Base-by-base conservation (phyloP, 2,797 vertebrate genomes). In the Tadarida brasiliensis region DNA sequence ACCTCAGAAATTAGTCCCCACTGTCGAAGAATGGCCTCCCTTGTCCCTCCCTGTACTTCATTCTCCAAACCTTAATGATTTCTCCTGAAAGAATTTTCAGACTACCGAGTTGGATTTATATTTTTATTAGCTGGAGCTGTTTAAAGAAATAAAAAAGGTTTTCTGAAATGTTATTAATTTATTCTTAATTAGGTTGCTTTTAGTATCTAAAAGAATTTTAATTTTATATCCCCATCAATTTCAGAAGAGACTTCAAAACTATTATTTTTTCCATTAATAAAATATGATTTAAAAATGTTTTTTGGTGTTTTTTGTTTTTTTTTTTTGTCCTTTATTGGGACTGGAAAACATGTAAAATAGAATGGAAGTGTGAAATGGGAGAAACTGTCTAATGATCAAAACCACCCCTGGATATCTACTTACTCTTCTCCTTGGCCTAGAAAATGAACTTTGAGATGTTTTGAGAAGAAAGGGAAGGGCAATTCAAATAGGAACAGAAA, bases 81-180 rank as follows among this genome's bases (percentile, higher is more conserved):
- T 70, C 56, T 47, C 19, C 35, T 91, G 63, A 70, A 93, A 80
- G 22, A 71, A 61, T 59, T 67, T 65, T 80, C 26, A 57, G n/a
- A 12, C 16, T 57, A 33, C n/a, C 70, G 35, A 22, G 49, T 73
- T 70, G 33, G 93, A 91, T 87, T 82, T 89, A 35, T 39, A n/a
- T 74, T 77, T 91, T 90, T 94, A 61, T 82, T 63, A 65, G 56
- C 11, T 71, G 9, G 28, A 94, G 19, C 11, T 90, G 9, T 39
- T 80, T 84, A 87, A 85, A 51, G 54, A 71, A 94, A 68, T 54
- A 44, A 24, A 63, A 80, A 83, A 68, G 22, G 24, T 71, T 94
- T 86, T 88, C 57, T 86, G 11, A 76, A 92, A 70, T 76, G n/a
- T 92, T 49, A 70, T 92, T 92, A 67, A 94, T 92, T 91, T 83